phyloP scores from a whole-genome alignment of 92 coral and sea anemone genomes.

The Ricordea florida region DNA sequence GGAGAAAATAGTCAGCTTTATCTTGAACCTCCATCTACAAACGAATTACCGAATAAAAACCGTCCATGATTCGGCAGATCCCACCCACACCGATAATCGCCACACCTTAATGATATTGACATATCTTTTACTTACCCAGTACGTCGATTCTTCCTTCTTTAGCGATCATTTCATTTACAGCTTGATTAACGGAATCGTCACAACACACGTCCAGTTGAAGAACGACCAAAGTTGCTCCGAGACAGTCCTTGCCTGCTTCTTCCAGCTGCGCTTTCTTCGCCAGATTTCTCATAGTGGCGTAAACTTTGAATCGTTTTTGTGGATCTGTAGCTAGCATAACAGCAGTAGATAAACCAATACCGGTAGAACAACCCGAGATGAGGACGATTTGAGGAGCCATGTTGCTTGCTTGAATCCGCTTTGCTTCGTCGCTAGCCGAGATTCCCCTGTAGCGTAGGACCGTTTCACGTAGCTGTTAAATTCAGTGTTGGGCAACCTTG shows the following conservation, averaged over 20 bases:
- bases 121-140: conserved; percentile 78
- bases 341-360: conserved; percentile 90
- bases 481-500: no score
- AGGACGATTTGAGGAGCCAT: conserved; percentile 78
- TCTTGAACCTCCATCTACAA: no score
- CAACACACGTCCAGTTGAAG: conserved; percentile 83
- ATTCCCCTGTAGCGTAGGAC: no score
- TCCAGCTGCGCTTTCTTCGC: conserved; percentile 74
- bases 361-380: conserved; percentile 93
- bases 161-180: conserved; percentile 69
- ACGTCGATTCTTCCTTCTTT: conserved; percentile 85
- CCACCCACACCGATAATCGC: no score
- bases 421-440: no score
- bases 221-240: conserved; percentile 78
- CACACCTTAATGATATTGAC: no score
- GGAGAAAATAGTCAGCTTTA: no score
- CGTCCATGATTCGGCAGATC: no score
- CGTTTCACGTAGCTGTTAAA: no score
- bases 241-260: conserved; percentile 64
- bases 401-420: no score
- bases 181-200: conserved; percentile 79
- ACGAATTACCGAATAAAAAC: no score
- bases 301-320: conserved; percentile 89
- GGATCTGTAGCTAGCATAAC: conserved; percentile 83
- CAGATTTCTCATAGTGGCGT: conserved; percentile 92